phyloP scores from a whole-genome alignment of 1,140 invertebrate genomes.

The Calliphora vicina region DNA sequence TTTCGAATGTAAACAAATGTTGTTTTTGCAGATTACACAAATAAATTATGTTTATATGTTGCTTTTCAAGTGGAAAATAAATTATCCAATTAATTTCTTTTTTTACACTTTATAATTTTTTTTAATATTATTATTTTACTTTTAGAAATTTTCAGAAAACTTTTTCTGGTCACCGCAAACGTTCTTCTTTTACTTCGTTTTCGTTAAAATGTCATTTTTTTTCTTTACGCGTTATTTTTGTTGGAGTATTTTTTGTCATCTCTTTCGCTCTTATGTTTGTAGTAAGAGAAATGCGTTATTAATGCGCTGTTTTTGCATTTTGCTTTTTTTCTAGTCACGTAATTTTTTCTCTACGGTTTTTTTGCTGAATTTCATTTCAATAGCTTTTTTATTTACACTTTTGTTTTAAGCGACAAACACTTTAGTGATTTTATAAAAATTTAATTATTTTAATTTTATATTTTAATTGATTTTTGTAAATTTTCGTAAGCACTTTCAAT shows the following conservation, averaged over 20 bases:
- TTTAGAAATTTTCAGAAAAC: neutral
- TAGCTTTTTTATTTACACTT: too few species aligned
- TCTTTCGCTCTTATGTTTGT: conserved; percentile 12
- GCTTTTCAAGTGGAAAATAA: neutral
- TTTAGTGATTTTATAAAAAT: neutral
- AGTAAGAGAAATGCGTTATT: neutral
- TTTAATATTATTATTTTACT: conserved; percentile 7
- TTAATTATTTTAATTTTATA: conserved; percentile 5
- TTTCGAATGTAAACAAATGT: neutral
- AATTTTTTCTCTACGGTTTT: neutral
- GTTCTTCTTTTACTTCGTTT: neutral
- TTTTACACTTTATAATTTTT: neutral
- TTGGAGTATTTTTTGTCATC: conserved; percentile 21
- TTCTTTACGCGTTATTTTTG: conserved; percentile 31
- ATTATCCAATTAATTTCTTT: neutral
- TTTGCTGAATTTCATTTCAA: too few species aligned
- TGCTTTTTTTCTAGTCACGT: conserved; percentile 6
- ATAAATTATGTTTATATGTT: too few species aligned
- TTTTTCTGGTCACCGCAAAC: conserved; percentile 2
- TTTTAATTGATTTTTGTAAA: conserved; percentile 6
- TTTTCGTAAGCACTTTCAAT: conserved; percentile 1
- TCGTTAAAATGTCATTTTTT: conserved; percentile 2
- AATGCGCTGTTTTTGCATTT: neutral
- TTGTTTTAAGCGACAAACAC: too few species aligned
- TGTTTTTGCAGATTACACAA: too few species aligned